phyloP scores from a whole-genome alignment of 2,797 vertebrate species.

The Psittacula echo region DNA sequence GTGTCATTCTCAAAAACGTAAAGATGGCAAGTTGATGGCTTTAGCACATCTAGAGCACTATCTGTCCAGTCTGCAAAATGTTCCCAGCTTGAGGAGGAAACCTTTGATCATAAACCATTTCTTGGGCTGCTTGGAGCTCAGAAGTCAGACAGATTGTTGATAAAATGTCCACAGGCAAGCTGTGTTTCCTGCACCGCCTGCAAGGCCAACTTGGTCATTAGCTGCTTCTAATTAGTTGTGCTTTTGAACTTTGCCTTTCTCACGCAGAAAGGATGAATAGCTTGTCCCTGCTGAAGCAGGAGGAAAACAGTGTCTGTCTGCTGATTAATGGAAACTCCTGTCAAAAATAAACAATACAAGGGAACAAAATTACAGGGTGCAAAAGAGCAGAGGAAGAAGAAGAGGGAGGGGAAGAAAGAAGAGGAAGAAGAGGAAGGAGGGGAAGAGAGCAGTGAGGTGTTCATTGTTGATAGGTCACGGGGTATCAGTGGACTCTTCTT shows the following conservation, averaged over 20 bases:
- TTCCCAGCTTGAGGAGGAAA: neutral
- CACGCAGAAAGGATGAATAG: neutral
- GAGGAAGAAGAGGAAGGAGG: neutral
- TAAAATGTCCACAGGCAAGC: neutral
- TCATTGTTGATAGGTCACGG: neutral
- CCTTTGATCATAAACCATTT: neutral
- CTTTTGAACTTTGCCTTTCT: conserved; percentile 40
- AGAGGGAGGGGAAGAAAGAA: neutral
- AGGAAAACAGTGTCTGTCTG: neutral
- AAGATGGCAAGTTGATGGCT: neutral
- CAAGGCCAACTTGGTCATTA: neutral
- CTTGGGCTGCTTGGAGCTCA: neutral
- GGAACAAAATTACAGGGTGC: neutral
- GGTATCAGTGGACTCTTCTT: neutral
- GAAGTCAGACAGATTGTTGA: neutral
- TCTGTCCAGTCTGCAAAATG: neutral
- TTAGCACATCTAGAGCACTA: neutral
- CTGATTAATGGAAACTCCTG: neutral
- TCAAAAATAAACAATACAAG: neutral
- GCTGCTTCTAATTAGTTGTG: conserved; percentile 9
- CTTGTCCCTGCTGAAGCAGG: conserved; percentile 15
- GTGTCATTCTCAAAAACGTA: neutral
- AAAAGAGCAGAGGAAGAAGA: neutral
- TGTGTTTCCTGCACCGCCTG: neutral
- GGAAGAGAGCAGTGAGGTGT: neutral